These are phyloP conservation scores for Aphelinus atriplicis DNA, from an alignment of 1,140 invertebrate species.

Conservation along the genomic window DNA sequence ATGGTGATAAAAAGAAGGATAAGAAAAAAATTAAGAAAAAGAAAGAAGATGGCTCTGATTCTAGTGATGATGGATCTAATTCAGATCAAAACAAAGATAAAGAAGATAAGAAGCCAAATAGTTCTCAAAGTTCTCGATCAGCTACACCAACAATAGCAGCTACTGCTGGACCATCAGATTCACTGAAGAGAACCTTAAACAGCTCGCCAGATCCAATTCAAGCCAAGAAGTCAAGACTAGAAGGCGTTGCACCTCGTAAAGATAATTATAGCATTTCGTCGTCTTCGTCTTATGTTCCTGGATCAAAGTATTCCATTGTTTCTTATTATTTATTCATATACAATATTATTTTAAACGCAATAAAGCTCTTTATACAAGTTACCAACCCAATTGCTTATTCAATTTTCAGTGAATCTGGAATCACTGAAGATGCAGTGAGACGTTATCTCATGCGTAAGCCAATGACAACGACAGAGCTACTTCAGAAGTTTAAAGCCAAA, in stretches of 20 bases:
- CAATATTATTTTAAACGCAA: no score
- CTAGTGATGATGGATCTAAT: slow-evolving; percentile 79
- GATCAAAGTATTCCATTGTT: slow-evolving; percentile 55
- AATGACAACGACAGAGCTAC: slow-evolving; percentile 93
- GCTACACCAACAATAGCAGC: slow-evolving; percentile 68
- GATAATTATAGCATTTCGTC: slow-evolving; percentile 55
- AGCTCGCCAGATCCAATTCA: slow-evolving; percentile 68
- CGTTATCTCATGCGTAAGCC: slow-evolving; percentile 94
- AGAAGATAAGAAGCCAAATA: slow-evolving; percentile 62
- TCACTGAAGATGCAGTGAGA: slow-evolving; percentile 92
- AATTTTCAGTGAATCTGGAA: slow-evolving; percentile 81
- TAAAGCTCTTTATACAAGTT: no score
- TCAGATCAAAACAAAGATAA: slow-evolving; percentile 70
- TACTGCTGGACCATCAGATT: slow-evolving; percentile 45
- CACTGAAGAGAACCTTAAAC: slow-evolving; percentile 63
- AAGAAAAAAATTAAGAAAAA: slow-evolving; percentile 63
- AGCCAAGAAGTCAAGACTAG: slow-evolving; percentile 72
- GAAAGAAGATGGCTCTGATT: slow-evolving; percentile 69
- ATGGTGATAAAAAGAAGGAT: slow-evolving; percentile 44
- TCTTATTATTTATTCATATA: background rate
- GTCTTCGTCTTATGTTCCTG: slow-evolving; percentile 61
- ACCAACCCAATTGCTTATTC: slow-evolving; percentile 3
- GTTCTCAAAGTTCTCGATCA: slow-evolving; percentile 72
- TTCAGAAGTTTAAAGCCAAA: slow-evolving; percentile 96
- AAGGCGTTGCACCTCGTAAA: slow-evolving; percentile 49